Evolutionary conservation across 2,113 vertebrate genomes (phyloP).

Genomic region (Ictidomys tridecemlineatus): DNA sequence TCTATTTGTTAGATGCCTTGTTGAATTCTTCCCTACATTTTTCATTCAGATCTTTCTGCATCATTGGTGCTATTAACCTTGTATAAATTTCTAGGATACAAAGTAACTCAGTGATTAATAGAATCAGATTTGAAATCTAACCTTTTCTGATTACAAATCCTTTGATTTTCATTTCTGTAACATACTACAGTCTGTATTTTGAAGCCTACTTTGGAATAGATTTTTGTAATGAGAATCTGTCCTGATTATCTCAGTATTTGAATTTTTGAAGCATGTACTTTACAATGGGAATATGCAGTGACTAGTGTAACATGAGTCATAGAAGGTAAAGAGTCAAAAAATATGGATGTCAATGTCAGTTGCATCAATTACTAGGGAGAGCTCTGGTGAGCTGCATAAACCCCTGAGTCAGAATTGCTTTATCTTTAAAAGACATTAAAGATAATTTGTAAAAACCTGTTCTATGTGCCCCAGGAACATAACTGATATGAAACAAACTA

Average conservation of each 20-base stretch:
- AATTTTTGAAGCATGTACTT: background rate
- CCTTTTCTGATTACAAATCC: background rate
- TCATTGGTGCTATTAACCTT: background rate
- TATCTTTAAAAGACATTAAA: constrained; percentile 55
- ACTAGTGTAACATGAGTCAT: background rate
- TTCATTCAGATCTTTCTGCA: background rate
- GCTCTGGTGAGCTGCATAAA: background rate
- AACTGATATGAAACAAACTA: constrained; percentile 53
- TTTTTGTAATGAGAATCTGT: background rate
- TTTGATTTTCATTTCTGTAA: background rate
- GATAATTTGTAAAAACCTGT: background rate
- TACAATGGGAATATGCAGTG: background rate
- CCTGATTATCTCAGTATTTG: constrained; percentile 12
- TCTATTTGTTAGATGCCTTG: background rate
- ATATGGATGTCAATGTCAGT: background rate
- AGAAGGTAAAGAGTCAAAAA: background rate
- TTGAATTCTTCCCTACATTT: background rate
- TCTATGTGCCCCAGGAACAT: background rate
- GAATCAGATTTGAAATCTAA: background rate
- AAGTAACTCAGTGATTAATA: background rate
- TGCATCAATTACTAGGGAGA: background rate
- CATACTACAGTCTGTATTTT: background rate
- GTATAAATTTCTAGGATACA: background rate
- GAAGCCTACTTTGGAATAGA: background rate
- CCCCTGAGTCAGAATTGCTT: background rate